phyloP scores from a whole-genome alignment of 2,113 vertebrate species.

The Piprites chloris region DNA sequence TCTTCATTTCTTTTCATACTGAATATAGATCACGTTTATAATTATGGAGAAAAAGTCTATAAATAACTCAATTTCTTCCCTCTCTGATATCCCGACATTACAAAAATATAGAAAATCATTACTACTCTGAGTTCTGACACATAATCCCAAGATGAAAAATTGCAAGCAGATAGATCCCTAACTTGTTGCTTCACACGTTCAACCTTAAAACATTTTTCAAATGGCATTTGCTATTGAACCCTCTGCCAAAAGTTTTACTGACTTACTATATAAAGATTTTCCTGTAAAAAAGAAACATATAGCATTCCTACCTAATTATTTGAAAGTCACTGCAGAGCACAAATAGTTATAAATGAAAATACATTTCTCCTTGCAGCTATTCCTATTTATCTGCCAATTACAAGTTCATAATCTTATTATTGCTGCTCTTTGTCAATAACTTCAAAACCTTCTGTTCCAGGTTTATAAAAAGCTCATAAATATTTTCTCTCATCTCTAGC shows the following conservation, averaged over 20 bases:
- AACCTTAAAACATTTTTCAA: background rate
- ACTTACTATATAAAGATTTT: background rate
- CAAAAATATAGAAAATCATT: slow-evolving; percentile 14
- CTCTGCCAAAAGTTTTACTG: background rate
- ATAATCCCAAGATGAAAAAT: background rate
- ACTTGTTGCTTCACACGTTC: slow-evolving; percentile 29
- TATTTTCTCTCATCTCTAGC: background rate
- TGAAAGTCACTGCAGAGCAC: background rate
- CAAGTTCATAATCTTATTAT: background rate
- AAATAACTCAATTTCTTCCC: background rate
- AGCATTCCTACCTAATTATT: background rate
- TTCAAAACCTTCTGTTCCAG: background rate
- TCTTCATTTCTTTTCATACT: background rate
- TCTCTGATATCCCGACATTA: background rate
- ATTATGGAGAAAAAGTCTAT: background rate
- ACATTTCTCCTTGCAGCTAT: background rate
- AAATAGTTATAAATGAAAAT: slow-evolving; percentile 24
- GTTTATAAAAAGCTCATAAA: slow-evolving; percentile 1
- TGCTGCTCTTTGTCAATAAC: background rate
- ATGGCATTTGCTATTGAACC: background rate
- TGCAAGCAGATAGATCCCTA: background rate
- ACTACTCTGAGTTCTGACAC: background rate
- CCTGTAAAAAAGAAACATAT: background rate
- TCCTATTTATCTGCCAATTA: background rate
- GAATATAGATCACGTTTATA: background rate